Conservation (phyloP, 2,113 vertebrate genomes). For the Lepus europaeus region DNA sequence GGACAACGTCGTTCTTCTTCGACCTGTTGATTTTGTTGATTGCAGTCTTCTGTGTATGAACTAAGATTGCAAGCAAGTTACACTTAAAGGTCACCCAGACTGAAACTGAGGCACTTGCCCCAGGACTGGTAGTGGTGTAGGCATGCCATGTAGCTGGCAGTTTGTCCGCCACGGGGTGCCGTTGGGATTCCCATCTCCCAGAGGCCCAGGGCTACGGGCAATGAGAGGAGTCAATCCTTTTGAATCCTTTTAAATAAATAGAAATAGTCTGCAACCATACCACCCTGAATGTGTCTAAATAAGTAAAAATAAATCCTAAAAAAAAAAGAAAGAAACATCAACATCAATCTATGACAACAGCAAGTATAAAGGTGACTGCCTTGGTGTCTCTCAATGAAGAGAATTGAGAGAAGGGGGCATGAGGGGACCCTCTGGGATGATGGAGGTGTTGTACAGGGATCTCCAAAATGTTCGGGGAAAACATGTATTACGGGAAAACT, state of each 20-base stretch:
- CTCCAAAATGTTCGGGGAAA: too few relatives aligned
- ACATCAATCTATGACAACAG: background rate
- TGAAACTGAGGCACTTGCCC: constrained; percentile 56
- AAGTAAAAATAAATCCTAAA: too few relatives aligned
- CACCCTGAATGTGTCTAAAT: too few relatives aligned
- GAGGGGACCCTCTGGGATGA: background rate
- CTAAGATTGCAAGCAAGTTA: constrained; percentile 21
- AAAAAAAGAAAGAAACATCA: background rate
- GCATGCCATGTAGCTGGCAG: accelerated
- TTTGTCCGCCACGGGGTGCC: accelerated
- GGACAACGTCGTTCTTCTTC: constrained; percentile 83
- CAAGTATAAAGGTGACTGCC: too few relatives aligned
- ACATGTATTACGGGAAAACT: too few relatives aligned
- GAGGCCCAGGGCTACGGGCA: background rate
- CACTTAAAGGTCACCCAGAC: constrained; percentile 59
- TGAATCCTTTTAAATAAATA: too few relatives aligned
- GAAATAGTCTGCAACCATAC: too few relatives aligned
- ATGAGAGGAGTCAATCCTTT: background rate
- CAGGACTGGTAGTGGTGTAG: accelerated
- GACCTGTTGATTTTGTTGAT: background rate
- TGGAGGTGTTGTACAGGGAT: too few relatives aligned
- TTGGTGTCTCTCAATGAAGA: background rate
- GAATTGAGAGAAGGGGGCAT: background rate
- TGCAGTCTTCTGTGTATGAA: constrained; percentile 43
- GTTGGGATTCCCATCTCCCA: background rate